phyloP scores from a whole-genome alignment of 1,140 invertebrate species.

The Gerris buenoi region DNA sequence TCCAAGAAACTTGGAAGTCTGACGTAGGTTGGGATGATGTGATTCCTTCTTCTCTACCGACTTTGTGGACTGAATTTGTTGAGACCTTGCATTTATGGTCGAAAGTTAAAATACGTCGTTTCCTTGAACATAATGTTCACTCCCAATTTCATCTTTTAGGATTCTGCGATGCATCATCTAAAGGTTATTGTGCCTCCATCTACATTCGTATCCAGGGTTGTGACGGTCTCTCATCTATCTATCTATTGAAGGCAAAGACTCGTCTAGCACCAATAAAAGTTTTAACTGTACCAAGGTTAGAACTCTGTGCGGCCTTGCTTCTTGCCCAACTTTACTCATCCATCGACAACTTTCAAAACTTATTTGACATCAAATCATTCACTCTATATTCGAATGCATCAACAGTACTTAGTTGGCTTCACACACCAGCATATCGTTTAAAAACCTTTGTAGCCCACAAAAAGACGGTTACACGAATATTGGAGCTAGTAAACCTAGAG shows the following conservation, averaged over 20 bases:
- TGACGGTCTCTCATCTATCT: background rate
- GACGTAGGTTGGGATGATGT: constrained; percentile 2
- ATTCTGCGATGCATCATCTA: constrained; percentile 4
- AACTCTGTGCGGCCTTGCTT: background rate
- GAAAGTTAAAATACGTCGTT: background rate
- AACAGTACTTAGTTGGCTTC: background rate
- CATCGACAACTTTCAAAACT: background rate
- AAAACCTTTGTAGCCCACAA: background rate
- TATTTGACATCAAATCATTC: background rate
- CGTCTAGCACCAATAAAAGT: background rate
- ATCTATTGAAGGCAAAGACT: background rate
- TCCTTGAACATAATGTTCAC: background rate
- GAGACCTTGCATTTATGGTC: background rate
- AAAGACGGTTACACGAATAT: background rate
- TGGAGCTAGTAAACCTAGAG: background rate
- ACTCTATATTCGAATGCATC: background rate
- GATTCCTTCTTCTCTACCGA: background rate
- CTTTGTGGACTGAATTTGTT: background rate
- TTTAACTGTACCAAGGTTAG: background rate
- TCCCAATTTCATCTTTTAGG: background rate
- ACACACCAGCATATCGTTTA: background rate
- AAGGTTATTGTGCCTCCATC: background rate
- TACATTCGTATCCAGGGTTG: background rate
- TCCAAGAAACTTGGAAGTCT: constrained; percentile 3
- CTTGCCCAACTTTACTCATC: background rate